Evolutionary conservation across 2,797 vertebrate species (phyloP).

Genomic region (Scomberomorus guttatus): DNA sequence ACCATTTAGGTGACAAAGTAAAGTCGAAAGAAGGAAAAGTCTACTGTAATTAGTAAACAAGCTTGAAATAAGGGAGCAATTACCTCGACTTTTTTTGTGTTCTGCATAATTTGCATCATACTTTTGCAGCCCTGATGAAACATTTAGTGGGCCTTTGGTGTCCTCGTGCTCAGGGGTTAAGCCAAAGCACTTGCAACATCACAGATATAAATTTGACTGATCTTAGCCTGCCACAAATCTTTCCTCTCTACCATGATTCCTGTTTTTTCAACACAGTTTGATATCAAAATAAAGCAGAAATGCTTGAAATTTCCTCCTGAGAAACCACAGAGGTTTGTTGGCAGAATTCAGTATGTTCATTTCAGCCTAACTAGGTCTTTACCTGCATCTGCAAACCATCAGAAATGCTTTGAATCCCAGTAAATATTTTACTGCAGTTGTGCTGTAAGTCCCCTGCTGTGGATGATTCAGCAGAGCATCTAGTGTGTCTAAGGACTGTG

Average conservation of each 20-base stretch:
- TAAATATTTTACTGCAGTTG: slow-evolving; percentile 65
- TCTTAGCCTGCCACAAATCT: slow-evolving; percentile 26
- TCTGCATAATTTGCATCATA: slow-evolving; percentile 67
- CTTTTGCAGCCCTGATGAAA: slow-evolving; percentile 64
- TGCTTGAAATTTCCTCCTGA: neutral
- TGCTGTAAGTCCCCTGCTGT: slow-evolving; percentile 44
- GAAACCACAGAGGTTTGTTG: slow-evolving; percentile 28
- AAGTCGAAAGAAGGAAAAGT: slow-evolving; percentile 13
- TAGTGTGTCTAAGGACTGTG: slow-evolving; percentile 24
- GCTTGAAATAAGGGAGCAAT: slow-evolving; percentile 35
- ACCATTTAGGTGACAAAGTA: slow-evolving; percentile 6
- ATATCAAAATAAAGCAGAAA: slow-evolving; percentile 27
- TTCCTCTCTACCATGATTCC: slow-evolving; percentile 8
- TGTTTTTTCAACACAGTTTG: slow-evolving; percentile 11
- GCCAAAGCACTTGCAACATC: slow-evolving; percentile 47
- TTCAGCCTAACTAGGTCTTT: slow-evolving; percentile 21
- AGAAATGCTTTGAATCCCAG: slow-evolving; percentile 39
- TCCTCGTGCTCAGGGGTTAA: slow-evolving; percentile 38
- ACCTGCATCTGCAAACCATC: slow-evolving; percentile 47
- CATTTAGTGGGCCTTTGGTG: slow-evolving; percentile 53
- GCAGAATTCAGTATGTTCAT: slow-evolving; percentile 7
- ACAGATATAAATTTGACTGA: slow-evolving; percentile 41
- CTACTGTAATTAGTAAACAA: slow-evolving; percentile 25
- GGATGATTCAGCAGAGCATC: slow-evolving; percentile 71
- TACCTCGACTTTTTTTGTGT: slow-evolving; percentile 35